Evolutionary conservation across 1,140 invertebrate species (phyloP).

Genomic region (Eciton burchellii): DNA sequence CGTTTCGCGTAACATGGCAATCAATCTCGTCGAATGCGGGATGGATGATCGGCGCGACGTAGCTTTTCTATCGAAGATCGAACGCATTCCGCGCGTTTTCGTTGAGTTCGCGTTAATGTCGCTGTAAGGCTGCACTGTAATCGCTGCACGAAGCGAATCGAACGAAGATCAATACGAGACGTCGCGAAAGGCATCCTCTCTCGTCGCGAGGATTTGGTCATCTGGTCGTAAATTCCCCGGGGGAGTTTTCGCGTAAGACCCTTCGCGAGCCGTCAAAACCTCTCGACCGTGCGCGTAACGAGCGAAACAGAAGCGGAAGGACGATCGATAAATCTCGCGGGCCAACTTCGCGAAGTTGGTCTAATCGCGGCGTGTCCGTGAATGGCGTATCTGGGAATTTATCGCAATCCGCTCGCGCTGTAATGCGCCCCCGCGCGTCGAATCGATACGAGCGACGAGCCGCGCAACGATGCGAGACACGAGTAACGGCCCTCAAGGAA

Average conservation of each 20-base stretch:
- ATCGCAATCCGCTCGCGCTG: slow-evolving; percentile 11
- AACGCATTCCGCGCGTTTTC: background rate
- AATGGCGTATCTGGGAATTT: slow-evolving; percentile 36
- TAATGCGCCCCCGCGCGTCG: slow-evolving; percentile 23
- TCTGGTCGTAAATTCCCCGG: slow-evolving; percentile 40
- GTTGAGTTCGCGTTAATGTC: no score
- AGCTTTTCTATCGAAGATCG: slow-evolving; percentile 9
- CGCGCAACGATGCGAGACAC: slow-evolving; percentile 25
- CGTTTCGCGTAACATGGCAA: slow-evolving; percentile 1
- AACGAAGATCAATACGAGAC: slow-evolving; percentile 13
- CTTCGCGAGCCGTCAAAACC: slow-evolving; percentile 46
- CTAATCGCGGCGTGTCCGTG: slow-evolving; percentile 43
- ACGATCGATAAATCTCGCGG: slow-evolving; percentile 27
- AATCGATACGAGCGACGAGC: slow-evolving; percentile 52
- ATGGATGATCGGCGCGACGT: no score
- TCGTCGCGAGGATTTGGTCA: slow-evolving; percentile 37
- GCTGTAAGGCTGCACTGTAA: slow-evolving; percentile 23
- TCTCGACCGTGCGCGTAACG: slow-evolving; percentile 6
- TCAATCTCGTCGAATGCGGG: background rate
- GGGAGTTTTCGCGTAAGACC: slow-evolving; percentile 48
- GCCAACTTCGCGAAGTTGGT: slow-evolving; percentile 37
- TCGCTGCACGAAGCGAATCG: slow-evolving; percentile 32
- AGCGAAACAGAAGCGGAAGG: slow-evolving; percentile 33
- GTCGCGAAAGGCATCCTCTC: slow-evolving; percentile 21
- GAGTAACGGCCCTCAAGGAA: slow-evolving; percentile 31